Evolutionary conservation across 2,888 invertebrate species (phyloP), one percentile per base, ranked within the genome.

Genomic region (Lasiommata megera): DNA sequence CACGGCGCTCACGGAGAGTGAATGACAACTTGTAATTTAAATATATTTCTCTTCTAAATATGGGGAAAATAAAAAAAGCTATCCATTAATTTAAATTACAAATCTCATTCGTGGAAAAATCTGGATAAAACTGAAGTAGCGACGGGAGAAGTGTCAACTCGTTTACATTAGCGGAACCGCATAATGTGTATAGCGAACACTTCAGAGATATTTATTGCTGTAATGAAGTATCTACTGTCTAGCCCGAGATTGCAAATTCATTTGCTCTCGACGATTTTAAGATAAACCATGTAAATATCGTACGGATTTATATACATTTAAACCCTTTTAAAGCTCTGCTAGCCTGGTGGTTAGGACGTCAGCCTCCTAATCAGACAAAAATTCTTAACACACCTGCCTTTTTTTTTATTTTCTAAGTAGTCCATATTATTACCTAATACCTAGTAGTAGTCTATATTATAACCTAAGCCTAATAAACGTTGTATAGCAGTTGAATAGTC

Each of bases 61-160:
- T 44, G 18, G 46, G 16, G 37, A 9, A 37, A 51, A 54, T 59
- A 47, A 58, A n/a, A n/a, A 58, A 61, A 58, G 31, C 23, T 48
- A 53, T 58, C 54, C 47, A 60, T 60, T 62, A 62, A 58, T 60
- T 64, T 62, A 62, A 64, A 64, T 64, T 60, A 62, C 54, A 64
- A 62, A 56, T 61, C 43, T 50, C 53, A 52, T 61, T 54, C 48
- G 51, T 53, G 56, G 57, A 44, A 51, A 58, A 54, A 52, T 56
- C 53, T 47, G 48, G 40, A 55, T 55, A 58, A 63, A 61, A 61
- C 46, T 61, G 58, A 62, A 64, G 58, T 56, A 58, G 43, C 34
- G 48, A 23, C 51, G 46, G 55, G 59, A 55, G 59, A 55, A 57
- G 56, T 62, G 64, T 61, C 62, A 61, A 50, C 62, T 59, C 54